A percentile compares a stretch with the other conserved stretches of the same genome.
These are phyloP conservation scores for Agriopis leucophaearia DNA, from an alignment of 2,888 invertebrate species.

Conservation along the genomic window DNA sequence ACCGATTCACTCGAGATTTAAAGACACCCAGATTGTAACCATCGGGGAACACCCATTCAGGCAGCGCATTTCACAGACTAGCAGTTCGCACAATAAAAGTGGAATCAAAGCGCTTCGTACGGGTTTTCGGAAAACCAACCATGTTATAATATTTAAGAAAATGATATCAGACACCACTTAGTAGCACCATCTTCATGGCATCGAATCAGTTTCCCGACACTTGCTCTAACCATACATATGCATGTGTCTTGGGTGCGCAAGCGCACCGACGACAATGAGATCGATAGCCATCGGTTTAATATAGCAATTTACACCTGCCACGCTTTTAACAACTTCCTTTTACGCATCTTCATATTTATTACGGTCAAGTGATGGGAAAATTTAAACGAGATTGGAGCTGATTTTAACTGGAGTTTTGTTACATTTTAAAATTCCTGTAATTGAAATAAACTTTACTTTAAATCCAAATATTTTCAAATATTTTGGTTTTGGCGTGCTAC, in stretches of 20 bases:
- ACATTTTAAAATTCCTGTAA: too few relatives aligned
- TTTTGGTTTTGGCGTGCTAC: too few relatives aligned
- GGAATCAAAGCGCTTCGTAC: too few relatives aligned
- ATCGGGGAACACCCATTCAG: too few relatives aligned
- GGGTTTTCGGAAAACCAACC: too few relatives aligned
- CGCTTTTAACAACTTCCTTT: conserved; percentile 64
- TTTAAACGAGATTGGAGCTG: conserved; percentile 22
- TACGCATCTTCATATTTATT: conserved; percentile 61
- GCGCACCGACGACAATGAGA: conserved; percentile 61
- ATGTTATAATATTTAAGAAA: neutral
- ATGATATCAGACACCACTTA: neutral
- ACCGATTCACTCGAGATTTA: too few relatives aligned
- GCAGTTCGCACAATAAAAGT: too few relatives aligned
- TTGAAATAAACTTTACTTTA: neutral
- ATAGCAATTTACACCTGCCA: conserved; percentile 79
- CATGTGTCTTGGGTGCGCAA: conserved; percentile 52
- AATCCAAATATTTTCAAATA: too few relatives aligned
- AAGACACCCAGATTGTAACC: too few relatives aligned
- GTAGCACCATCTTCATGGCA: neutral
- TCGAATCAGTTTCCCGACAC: conserved; percentile 1
- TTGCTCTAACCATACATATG: conserved; percentile 50
- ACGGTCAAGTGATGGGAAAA: conserved; percentile 51
- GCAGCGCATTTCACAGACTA: too few relatives aligned
- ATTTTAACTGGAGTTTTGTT: neutral
- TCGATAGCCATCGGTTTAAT: conserved; percentile 69